Evolutionary conservation across 92 coral and sea anemone species (phyloP).

Genomic region (Metridium senile): DNA sequence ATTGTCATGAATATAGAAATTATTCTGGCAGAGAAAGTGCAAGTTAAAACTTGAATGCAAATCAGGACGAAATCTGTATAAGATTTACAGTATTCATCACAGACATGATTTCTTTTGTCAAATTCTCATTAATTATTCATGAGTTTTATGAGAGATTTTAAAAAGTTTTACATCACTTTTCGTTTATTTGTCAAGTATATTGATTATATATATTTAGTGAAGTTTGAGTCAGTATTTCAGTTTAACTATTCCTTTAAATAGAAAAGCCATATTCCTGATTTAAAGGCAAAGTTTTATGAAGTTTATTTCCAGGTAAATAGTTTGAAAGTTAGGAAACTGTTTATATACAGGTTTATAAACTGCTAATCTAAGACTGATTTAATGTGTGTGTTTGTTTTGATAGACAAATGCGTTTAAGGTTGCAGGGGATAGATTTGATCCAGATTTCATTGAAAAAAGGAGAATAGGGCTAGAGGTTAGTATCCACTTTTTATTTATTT

Average conservation of each 20-base stretch:
- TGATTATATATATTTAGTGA: too few species aligned
- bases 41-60: too few species aligned
- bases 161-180: too few species aligned
- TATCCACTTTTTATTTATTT: background rate
- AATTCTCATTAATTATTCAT: too few species aligned
- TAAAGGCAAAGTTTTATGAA: background rate
- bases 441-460: slow-evolving; percentile 95
- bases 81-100: too few species aligned
- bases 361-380: background rate
- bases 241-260: background rate
- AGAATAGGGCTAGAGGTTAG: slow-evolving; percentile 86
- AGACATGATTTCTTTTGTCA: too few species aligned
- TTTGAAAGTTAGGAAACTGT: background rate
- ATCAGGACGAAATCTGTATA: too few species aligned
- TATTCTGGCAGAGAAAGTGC: too few species aligned
- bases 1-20: too few species aligned
- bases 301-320: background rate
- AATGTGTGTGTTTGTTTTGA: background rate
- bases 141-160: too few species aligned
- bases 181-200: too few species aligned
- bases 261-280: background rate
- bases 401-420: slow-evolving; percentile 77
- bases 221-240: background rate
- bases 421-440: slow-evolving; percentile 94
- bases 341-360: background rate